Base-by-base conservation (phyloP, 2,888 invertebrate species). In the Drosophila niveifrons region DNA sequence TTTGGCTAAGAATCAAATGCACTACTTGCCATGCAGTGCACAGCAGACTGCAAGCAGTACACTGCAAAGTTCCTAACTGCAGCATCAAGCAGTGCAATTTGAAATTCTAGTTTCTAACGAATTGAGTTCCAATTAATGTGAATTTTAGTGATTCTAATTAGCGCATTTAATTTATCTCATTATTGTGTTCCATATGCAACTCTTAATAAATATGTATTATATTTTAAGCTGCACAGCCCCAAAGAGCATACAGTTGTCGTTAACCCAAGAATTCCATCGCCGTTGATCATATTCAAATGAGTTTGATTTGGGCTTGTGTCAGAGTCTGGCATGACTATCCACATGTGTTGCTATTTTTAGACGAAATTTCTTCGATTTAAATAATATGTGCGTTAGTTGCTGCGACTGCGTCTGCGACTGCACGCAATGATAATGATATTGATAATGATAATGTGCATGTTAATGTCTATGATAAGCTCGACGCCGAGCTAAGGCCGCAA, bases 291-390 rank as follows among this genome's bases (percentile, higher is more conserved):
- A 61, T 61, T 55, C 48, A 66, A 65, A 59, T 64, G 55, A 66
- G 58, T 70, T 48, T 59, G 44, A n/a, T 29, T 58, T 41, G 15
- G 48, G n/a, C 63, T 51, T 50, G 63, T 64, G 59, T 47, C 61
- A 66, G 36, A 78, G 58, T 71, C 61, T 55, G 51, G 58, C 48
- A 46, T 53, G 64, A 50, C 66, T 74, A 58, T 61, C 44, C 59
- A 64, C 58, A 59, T 61, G 50, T 9, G 28, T 28, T 48, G 50
- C 84, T 84, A 87, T 89, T 84, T 87, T 81, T 87, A 87, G 82
- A 64, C n/a, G 76, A 80, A 80, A 84, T 84, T 88, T 82, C 87
- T 82, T 82, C 58, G 62, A 82, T 83, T 83, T 88, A 70, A 83
- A 83, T 86, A 80, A 83, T 66, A 70, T 75, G 75, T 72, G 77